Percentiles rank a stretch among this genome's conserved stretches.
phyloP scores from a whole-genome alignment of 1,140 invertebrate genomes.

The Cryptotermes secundus region DNA sequence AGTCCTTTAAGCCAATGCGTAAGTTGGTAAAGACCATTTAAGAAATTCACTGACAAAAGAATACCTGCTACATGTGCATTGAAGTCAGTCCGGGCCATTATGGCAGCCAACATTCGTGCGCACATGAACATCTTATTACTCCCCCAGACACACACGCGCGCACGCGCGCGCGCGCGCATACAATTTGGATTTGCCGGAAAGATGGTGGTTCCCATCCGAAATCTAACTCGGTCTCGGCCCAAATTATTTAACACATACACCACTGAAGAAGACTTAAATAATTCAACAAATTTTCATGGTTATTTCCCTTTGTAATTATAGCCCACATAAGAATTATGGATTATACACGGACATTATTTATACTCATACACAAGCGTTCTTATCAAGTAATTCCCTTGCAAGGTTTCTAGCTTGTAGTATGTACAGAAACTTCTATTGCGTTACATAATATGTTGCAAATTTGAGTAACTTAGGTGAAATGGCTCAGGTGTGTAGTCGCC shows the following conservation, averaged over 20 bases:
- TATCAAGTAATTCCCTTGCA: no score
- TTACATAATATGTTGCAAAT: no score
- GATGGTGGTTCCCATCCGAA: neutral
- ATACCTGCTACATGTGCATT: neutral
- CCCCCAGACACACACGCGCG: neutral
- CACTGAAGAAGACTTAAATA: neutral
- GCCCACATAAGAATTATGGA: neutral
- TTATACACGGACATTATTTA: neutral
- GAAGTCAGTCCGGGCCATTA: neutral
- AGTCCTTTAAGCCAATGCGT: no score
- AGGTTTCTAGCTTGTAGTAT: no score
- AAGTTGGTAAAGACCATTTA: no score
- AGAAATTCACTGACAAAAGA: neutral
- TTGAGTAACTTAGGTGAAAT: no score
- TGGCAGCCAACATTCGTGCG: neutral
- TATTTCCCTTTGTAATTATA: neutral
- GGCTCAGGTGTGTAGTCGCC: no score
- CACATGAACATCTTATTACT: neutral
- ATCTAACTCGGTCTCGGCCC: neutral
- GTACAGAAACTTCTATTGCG: no score
- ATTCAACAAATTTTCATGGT: neutral
- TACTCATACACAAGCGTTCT: no score
- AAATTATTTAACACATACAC: neutral
- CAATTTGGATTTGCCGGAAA: neutral
- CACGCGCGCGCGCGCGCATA: no score